phyloP scores from a whole-genome alignment of 2,113 vertebrate genomes.

The Crotalus helleri region DNA sequence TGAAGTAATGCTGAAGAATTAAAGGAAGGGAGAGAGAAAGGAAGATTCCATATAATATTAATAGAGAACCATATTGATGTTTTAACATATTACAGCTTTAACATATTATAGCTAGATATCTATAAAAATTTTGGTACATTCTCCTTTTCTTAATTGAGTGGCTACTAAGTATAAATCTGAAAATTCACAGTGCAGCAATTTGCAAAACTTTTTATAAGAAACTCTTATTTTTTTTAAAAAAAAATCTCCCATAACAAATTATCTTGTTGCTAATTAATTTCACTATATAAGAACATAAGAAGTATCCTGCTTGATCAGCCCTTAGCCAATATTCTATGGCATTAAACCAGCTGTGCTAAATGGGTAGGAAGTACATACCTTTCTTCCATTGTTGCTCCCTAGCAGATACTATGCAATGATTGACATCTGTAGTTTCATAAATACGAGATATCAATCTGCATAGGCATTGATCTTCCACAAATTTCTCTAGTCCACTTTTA shows the following conservation, averaged over 20 bases:
- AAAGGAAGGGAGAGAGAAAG: not conserved
- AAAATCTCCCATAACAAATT: not conserved
- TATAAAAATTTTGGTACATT: not conserved
- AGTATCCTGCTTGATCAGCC: not conserved
- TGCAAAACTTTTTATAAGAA: not conserved
- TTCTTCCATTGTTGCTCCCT: not conserved
- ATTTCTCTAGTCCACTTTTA: not conserved
- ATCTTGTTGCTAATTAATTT: not conserved
- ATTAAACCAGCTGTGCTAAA: not conserved
- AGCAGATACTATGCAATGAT: not conserved
- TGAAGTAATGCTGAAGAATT: not conserved
- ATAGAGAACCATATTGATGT: not conserved
- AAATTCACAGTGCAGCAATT: not conserved
- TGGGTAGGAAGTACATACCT: not conserved
- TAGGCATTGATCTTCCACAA: not conserved
- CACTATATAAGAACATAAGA: not conserved
- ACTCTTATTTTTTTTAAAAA: not conserved
- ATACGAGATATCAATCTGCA: not conserved
- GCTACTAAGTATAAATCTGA: not conserved
- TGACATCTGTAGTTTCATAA: not conserved
- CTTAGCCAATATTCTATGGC: not conserved
- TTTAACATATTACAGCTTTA: not conserved
- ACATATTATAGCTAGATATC: not conserved
- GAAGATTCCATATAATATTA: not conserved
- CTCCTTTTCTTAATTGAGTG: not conserved